phyloP scores from a whole-genome alignment of 2,888 invertebrate genomes.

The Limnephilus marmoratus region DNA sequence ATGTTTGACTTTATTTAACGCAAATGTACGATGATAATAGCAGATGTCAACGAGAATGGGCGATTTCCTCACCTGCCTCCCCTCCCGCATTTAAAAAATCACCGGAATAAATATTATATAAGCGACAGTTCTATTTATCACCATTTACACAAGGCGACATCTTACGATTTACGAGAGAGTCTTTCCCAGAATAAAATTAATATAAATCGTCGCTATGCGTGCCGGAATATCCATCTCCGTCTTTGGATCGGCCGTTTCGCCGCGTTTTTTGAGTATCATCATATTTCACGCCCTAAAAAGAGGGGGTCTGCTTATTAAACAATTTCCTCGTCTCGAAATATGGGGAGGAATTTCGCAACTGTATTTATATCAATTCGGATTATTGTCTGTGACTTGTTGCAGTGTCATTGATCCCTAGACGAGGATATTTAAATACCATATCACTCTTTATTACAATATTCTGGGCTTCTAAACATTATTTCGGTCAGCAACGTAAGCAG shows the following conservation, averaged over 20 bases:
- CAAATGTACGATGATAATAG: neutral
- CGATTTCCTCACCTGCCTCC: neutral
- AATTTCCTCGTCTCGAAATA: neutral
- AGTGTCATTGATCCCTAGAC: neutral
- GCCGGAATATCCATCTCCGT: slow-evolving; percentile 40
- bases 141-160: slow-evolving; percentile 42
- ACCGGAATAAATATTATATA: slow-evolving; percentile 42
- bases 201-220: slow-evolving; percentile 39
- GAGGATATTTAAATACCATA: neutral
- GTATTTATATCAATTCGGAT: neutral
- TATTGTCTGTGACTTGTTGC: neutral
- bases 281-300: slow-evolving; percentile 23
- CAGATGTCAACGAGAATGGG: neutral
- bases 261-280: slow-evolving; percentile 40
- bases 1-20: neutral
- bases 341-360: neutral
- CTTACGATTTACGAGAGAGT: slow-evolving; percentile 41
- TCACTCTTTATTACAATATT: neutral
- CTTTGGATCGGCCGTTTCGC: slow-evolving; percentile 33
- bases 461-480: neutral
- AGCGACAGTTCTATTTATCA: slow-evolving; percentile 40
- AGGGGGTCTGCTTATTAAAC: slow-evolving; percentile 17
- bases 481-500: too few species aligned
- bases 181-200: slow-evolving; percentile 36
- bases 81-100: slow-evolving; percentile 7